phyloP scores from a whole-genome alignment of 1,140 invertebrate genomes.

The Pissodes strobi region DNA sequence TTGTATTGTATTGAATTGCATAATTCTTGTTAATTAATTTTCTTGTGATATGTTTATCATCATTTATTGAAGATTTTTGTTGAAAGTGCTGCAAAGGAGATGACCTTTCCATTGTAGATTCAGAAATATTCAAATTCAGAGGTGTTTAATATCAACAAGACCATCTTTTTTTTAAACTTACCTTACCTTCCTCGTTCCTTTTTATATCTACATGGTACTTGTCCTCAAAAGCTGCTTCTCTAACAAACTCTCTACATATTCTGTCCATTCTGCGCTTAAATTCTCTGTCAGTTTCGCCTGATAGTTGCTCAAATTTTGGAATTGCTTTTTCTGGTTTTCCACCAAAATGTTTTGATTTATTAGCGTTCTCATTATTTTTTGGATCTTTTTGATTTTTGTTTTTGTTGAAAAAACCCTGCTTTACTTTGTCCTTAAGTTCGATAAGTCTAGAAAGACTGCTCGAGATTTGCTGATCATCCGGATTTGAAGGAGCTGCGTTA shows the following conservation, averaged over 20 bases:
- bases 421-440: constrained; percentile 60
- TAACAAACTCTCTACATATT: constrained; percentile 57
- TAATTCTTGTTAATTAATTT: too few species aligned
- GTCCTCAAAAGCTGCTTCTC: constrained; percentile 60
- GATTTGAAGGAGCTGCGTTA: constrained; percentile 67
- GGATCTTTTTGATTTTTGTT: constrained; percentile 40
- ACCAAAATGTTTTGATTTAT: constrained; percentile 39
- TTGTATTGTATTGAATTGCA: too few species aligned
- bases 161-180: too few species aligned
- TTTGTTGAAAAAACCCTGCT: constrained; percentile 52
- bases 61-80: too few species aligned
- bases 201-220: constrained; percentile 62
- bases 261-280: constrained; percentile 59
- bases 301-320: constrained; percentile 58
- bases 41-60: too few species aligned
- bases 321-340: constrained; percentile 56
- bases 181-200: constrained; percentile 57
- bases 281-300: constrained; percentile 54
- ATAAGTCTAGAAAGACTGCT: constrained; percentile 65
- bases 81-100: too few species aligned
- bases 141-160: not conserved
- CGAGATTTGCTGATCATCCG: constrained; percentile 69
- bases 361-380: not conserved
- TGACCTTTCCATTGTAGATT: too few species aligned
- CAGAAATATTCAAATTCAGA: too few species aligned